Base-by-base conservation (phyloP, 2,888 invertebrate species). In the Odontothrips loti region DNA sequence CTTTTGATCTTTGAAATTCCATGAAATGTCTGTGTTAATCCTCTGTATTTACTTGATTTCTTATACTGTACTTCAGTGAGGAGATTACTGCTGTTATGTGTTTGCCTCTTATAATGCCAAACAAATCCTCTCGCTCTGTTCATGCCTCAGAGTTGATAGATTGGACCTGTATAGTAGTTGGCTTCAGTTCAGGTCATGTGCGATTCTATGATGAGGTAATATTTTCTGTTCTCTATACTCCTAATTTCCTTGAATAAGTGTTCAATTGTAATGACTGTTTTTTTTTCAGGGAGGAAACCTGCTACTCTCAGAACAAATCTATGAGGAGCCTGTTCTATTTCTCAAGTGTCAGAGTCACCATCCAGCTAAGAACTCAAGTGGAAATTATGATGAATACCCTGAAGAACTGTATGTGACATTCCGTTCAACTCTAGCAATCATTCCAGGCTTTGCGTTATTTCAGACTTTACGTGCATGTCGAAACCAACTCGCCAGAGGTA, bases 111-210 rank as follows among this genome's bases (percentile, higher is more conserved):
- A 87, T 89, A 81, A 75, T 75, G 68, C 68, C 68, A 23, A 75
- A 75, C 23, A 75, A 75, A 75, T 27, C 68, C 8, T 75, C 68
- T 75, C 68, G 68, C 23, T 27, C 68, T 12, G 2, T 11, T 58
- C 58, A 88, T 89, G 79, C 87, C 89, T n/a, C 86, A 89, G 82
- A 89, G 89, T 80, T 89, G 87, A 84, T 84, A 88, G 98, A 98
- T 87, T 98, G 98, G 98, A 97, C 96, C 20, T 97, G 96, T 86
- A 91, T 98, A 82, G 91, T 94, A 82, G 91, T 96, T 82, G 98
- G 98, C 20, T 94, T 95, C 85, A 92, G 91, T 84, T 93, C 95
- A 84, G 98, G 98, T 27, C 91, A 90, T 88, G 90, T 98, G 17
- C 90, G 94, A 83, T 96, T 97, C 88, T 97, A 96, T 86, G 96